Evolutionary conservation across 2,797 vertebrate species (phyloP), one percentile per base, ranked within the genome.

Genomic region (Prunella strophiata): DNA sequence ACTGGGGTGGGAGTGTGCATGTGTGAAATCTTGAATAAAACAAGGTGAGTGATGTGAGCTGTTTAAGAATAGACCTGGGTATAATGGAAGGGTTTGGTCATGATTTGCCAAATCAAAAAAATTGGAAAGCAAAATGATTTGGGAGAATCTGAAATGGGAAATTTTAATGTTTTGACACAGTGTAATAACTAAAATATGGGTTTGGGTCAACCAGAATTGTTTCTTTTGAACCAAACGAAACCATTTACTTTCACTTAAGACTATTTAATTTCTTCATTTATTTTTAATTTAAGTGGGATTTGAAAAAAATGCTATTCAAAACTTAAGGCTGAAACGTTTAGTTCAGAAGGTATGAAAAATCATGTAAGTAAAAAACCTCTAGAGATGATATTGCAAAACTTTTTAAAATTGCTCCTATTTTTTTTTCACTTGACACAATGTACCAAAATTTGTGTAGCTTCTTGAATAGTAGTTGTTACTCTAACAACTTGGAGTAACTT

Each of bases 1-100:
- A 66, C 68, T 83, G 84, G 71, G 54, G 73, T 89, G 79, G 89
- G 93, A 93, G n/a, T 42, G 62, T 90, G 85, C 85, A 68, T 10
- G 66, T 93, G 88, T 90, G 80, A 93, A 89, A 75, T 62, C 54
- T 87, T 40, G 95, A 91, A 58, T 88, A 70, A 91, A 95, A 66
- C 52, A 84, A 52, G 0, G 1, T 61, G 85, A 93, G 40, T 50
- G 66, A 57, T 89, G 71, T 27, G 86, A 90, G 59, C 55, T 87
- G 45, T 42, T 90, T 45, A 45, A 92, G 92, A 76, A 85, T 15
- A 90, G 85, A 91, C 47, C 66, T 73, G 93, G 45, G 70, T 78
- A 81, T 58, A 70, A 91, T 34, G 19, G 42, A 72, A 47, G 9
- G 0, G 1, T 7, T 54, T 40, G 2, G 50, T 22, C 50, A 82